These are phyloP conservation scores for Albula goreensis DNA, from an alignment of 2,113 vertebrate genomes.

Conservation along the genomic window DNA sequence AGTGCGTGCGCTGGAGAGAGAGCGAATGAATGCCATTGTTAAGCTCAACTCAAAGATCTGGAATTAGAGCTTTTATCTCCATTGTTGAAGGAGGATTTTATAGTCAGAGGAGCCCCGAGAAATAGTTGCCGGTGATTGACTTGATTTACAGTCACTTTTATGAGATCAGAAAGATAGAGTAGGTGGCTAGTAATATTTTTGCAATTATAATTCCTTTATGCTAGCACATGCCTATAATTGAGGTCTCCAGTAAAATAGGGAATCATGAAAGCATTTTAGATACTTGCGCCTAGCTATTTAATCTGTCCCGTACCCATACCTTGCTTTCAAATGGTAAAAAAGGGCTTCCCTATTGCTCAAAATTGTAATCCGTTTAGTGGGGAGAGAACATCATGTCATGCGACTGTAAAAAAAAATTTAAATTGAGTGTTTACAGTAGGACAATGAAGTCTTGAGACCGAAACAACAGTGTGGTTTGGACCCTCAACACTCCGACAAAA, in stretches of 20 bases:
- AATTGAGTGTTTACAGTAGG: constrained; percentile 40
- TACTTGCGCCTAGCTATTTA: not conserved
- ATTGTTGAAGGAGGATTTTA: not conserved
- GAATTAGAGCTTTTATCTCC: not conserved
- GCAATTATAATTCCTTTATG: not conserved
- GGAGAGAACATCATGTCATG: not conserved
- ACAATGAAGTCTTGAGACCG: constrained; percentile 44
- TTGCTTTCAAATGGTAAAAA: not conserved
- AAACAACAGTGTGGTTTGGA: constrained; percentile 40
- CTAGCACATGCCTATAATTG: constrained; percentile 3
- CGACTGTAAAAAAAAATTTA: constrained; percentile 27
- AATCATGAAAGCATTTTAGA: not conserved
- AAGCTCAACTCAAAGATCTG: not conserved
- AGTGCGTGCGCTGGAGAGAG: not conserved
- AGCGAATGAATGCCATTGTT: not conserved
- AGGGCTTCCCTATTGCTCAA: not conserved
- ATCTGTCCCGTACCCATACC: not conserved
- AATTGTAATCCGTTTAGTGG: not conserved
- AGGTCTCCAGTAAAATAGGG: not conserved
- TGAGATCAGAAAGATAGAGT: not conserved
- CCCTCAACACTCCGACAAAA: constrained; percentile 47
- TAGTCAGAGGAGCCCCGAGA: not conserved
- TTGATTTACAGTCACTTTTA: not conserved
- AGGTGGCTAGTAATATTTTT: not conserved
- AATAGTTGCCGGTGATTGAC: not conserved